Evolutionary conservation across 1,140 invertebrate genomes (phyloP), one percentile per base, ranked within the genome.

Genomic region (Rhopalosiphum padi): DNA sequence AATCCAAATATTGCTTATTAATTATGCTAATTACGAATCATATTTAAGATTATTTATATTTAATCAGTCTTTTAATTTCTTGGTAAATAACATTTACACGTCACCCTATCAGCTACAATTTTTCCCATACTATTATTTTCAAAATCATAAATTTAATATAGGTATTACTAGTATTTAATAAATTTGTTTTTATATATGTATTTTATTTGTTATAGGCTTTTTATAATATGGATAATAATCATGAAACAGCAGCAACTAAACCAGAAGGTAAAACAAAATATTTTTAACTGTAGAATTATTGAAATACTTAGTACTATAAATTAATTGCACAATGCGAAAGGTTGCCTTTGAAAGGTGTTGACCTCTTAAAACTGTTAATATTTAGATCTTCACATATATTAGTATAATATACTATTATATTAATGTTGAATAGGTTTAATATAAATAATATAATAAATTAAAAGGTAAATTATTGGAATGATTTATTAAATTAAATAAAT

Each of bases 191-290:
- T 46, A 18, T 46, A 90, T 7, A 46, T 68, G 1, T 25, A 6
- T 48, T 82, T 51, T 48, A 41, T 90, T 23, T 91, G 30, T 82
- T 91, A 2, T 37, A 83, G 90, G n/a, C 51, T 48, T 35, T 11
- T 35, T 82, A 48, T 37, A 93, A 85, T 41, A 93, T 93, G 91
- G 91, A 93, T 30, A 86, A n/a, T 85, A 93, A 55, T n/a, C 46
- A 53, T 30, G 91, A 93, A 85, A 41, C 91, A 30, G 37, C 37
- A 53, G 15, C 23, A n/a, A 41, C 48, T 55, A 93, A 83, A 35
- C n/a, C 91, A 93, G 91, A 93, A 93, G 91, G 91, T 93, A 93
- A 53, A 41, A 1, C 0, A n/a, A 48, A 51, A 22, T 51, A 0
- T 35, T 53, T 88, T 88, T 23, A 35, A 9, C 23, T 35, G 8